These are phyloP conservation scores for Thamnophis sirtalis DNA, from an alignment of 2,113 vertebrate species.

Conservation along the genomic window DNA sequence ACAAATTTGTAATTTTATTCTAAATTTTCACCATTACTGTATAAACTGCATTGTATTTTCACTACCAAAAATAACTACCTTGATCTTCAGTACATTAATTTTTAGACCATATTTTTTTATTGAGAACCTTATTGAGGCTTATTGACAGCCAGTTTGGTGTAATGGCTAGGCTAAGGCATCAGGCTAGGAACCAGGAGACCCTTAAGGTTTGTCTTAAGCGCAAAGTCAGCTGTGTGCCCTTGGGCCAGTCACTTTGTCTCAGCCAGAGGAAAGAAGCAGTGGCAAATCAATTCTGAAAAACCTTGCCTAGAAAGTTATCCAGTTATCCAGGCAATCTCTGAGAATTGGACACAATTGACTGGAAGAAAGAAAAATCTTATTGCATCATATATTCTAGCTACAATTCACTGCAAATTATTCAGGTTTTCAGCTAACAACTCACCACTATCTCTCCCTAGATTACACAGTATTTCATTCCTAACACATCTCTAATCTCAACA, in stretches of 20 bases:
- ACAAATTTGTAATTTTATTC: neutral
- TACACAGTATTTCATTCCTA: neutral
- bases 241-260: neutral
- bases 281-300: neutral
- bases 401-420: neutral
- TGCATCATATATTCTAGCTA: neutral
- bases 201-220: neutral
- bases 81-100: neutral
- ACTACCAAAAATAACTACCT: neutral
- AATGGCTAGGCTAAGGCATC: neutral
- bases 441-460: neutral
- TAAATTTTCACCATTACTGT: neutral
- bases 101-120: neutral
- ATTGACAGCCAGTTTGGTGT: neutral
- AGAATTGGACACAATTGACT: neutral
- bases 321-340: neutral
- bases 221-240: neutral
- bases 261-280: neutral
- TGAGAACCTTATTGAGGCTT: neutral
- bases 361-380: neutral
- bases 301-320: neutral
- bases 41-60: neutral
- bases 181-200: too few relatives aligned
- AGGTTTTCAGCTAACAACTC: neutral
- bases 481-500: neutral